Base-by-base conservation (phyloP, 2,113 vertebrate species). In the Hepsetus odoe region DNA sequence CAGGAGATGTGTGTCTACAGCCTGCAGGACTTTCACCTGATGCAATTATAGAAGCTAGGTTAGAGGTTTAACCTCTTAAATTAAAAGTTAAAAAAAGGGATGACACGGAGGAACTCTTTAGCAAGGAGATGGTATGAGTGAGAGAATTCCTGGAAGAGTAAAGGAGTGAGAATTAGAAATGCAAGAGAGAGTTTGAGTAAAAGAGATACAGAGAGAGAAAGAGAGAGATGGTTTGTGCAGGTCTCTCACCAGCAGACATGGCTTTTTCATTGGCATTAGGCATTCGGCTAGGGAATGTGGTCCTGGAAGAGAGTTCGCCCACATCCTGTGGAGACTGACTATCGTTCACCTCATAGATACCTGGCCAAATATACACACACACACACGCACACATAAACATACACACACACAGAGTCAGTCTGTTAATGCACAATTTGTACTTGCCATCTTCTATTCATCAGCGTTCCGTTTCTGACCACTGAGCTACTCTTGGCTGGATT, bases 221-320 rank as follows among this genome's bases (percentile, higher is more conserved):
- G 35, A 22, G 24, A 24, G 0, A 26, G 46, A 35, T 6, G 40
- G 67, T 33, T 30, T 51, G 4, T 13, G 22, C 44, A n/a, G 22
- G 30, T 14, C 26, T 68, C 90, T 90, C 82, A 94, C 93, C 92
- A 84, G 90, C 81, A 38, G 92, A 92, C 84, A 92, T 93, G 80
- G 89, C 89, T 70, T 92, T 91, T 83, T 93, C 90, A 1, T 81
- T 91, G 53, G 91, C 86, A 71, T 90, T 92, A 76, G 87, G 85
- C 76, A 84, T 80, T 10, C 79, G 69, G 26, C 88, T 86, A 0
- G 86, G 81, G 38, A 86, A 85, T 30, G 90, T 80, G 62, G 90
- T 88, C 74, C 89, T 83, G 38, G 86, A 86, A 14, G 83, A 80
- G 65, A 89, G 88, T 44, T 90, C 91, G 44, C 85, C 86, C 4